Evolutionary conservation across 1,140 invertebrate species (phyloP), one percentile per base, ranked within the genome.

Genomic region (Colletes latitarsis): DNA sequence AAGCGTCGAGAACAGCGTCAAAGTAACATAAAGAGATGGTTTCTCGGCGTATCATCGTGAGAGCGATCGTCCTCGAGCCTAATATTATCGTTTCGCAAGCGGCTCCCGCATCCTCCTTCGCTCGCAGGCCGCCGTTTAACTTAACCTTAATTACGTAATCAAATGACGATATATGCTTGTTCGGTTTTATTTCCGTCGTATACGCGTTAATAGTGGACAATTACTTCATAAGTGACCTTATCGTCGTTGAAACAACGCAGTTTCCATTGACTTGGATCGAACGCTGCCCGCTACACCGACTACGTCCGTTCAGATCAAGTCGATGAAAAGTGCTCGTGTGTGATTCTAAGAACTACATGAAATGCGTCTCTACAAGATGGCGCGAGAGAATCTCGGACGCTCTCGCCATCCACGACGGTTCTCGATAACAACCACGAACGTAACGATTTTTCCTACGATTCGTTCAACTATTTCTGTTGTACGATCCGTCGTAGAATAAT

Each of bases 51-150:
- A 69, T 79, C 62, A 73, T 79, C 82, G 69, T 63, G 68, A 81
- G 74, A 86, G 81, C 88, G 90, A 87, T 93, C 92, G 89, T 93
- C 93, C 93, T 93, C 90, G 91, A 93, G 93, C 91, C 93, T 91
- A 93, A 93, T 93, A 92, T 92, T 92, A 89, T 86, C 82, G 72
- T 88, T 83, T 69, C 70, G 66, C 55, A 63, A 60, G 77, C 83
- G 70, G 46, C 62, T 19, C 69, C 57, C 67, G 76, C 69, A 67
- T 30, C 21, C 30, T 41, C 63, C 62, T 17, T 74, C 73, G 72
- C 62, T 72, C 72, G 80, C 64, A 57, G 74, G 63, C 62, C 81
- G 73, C 58, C 58, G 30, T 41, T 83, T 74, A 73, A 83, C 84
- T 86, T 86, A 87, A n/a, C 74, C 53, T 82, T 86, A 86, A 85